Evolutionary conservation across 2,888 invertebrate genomes (phyloP).

Genomic region (Ephialtes manifestator): DNA sequence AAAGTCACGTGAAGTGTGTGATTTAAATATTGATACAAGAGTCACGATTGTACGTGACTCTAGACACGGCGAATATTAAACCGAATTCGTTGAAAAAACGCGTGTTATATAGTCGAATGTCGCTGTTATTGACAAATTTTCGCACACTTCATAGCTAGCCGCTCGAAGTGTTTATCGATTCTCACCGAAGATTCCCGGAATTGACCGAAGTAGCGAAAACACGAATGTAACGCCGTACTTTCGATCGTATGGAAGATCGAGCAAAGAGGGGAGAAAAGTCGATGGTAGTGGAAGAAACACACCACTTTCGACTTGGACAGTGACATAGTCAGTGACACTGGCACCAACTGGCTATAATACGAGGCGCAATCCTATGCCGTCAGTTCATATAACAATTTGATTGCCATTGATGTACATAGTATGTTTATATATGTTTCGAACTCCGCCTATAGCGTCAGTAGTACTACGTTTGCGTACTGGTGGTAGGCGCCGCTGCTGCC

Average conservation of each 20-base stretch:
- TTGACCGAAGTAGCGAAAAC: slow-evolving; percentile 31
- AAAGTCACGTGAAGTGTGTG: too few species aligned
- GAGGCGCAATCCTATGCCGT: slow-evolving; percentile 6
- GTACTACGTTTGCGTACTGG: slow-evolving; percentile 34
- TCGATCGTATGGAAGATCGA: not conserved
- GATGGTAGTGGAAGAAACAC: slow-evolving; percentile 10
- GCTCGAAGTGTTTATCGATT: slow-evolving; percentile 79
- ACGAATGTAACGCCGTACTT: slow-evolving; percentile 23
- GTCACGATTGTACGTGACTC: too few species aligned
- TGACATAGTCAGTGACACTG: slow-evolving; percentile 29
- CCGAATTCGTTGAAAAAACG: too few species aligned
- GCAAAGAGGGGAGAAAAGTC: not conserved
- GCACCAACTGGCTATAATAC: too few species aligned
- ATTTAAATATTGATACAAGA: too few species aligned
- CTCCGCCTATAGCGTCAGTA: slow-evolving; percentile 32
- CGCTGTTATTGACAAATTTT: too few species aligned
- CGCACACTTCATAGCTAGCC: not conserved
- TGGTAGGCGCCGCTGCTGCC: slow-evolving; percentile 28
- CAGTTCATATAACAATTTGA: not conserved
- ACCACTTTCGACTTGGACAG: not conserved
- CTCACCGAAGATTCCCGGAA: slow-evolving; percentile 78
- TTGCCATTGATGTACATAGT: slow-evolving; percentile 58
- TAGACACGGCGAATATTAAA: too few species aligned
- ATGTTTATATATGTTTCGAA: slow-evolving; percentile 37
- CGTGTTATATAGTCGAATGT: too few species aligned